These are phyloP conservation scores for Spondyliosoma cantharus DNA, from an alignment of 2,797 vertebrate genomes.

Conservation along the genomic window DNA sequence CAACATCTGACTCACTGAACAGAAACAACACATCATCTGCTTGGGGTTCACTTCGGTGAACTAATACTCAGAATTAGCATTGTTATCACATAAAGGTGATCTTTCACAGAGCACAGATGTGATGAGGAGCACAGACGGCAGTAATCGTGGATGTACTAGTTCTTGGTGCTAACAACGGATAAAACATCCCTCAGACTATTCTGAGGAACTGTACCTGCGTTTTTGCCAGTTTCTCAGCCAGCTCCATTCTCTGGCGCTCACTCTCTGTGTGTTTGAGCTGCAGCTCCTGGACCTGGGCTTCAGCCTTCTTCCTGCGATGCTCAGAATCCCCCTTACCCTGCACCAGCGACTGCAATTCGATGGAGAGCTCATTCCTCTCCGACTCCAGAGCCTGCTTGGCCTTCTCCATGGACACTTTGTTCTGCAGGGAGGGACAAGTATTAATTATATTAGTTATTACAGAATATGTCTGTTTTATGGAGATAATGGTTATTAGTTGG, in stretches of 20 bases:
- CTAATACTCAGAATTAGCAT: background rate
- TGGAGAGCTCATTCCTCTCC: constrained; percentile 92
- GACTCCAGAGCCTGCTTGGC: constrained; percentile 94
- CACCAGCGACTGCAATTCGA: constrained; percentile 92
- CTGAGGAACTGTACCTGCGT: constrained; percentile 86
- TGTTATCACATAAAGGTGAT: background rate
- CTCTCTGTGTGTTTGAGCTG: constrained; percentile 91
- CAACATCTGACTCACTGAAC: constrained; percentile 8
- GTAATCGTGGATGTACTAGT: background rate
- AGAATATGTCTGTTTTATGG: too few relatives aligned
- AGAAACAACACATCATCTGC: background rate
- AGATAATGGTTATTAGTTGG: background rate
- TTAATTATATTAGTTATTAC: background rate
- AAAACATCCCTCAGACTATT: too few relatives aligned
- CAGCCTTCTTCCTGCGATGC: constrained; percentile 94
- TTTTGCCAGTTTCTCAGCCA: constrained; percentile 89
- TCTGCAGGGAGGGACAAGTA: constrained; percentile 77
- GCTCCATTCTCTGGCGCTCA: constrained; percentile 88
- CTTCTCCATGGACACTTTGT: constrained; percentile 96
- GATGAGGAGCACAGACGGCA: background rate
- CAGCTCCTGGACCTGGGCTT: constrained; percentile 91
- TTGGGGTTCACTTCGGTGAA: background rate
- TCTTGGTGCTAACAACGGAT: background rate
- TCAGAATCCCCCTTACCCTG: constrained; percentile 94
- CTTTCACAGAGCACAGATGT: background rate